Evolutionary conservation across 2,113 vertebrate species (phyloP), one percentile per base, ranked within the genome.

Genomic region (Merops nubicus): DNA sequence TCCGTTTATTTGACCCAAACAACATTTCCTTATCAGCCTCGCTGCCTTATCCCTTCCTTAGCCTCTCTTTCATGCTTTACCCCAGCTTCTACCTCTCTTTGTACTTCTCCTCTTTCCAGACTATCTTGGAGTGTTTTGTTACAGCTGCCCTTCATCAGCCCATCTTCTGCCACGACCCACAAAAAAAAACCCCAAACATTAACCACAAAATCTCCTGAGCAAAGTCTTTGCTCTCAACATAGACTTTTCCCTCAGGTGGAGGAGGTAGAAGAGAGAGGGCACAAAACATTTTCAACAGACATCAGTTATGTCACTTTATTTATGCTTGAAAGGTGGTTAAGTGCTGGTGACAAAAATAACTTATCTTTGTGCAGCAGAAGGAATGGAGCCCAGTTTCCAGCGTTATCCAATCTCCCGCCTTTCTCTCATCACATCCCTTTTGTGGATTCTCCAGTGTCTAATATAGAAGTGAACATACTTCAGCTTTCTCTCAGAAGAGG

Each of bases 401-500:
- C 19, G 31, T 65, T 88, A 77, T 11, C n/a, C 20, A 76, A 3
- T 50, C 33, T 85, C 45, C 20, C 2, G 25, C 5, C 28, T 90
- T 90, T 83, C 50, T 68, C 36, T 88, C n/a, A 80, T 45, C 13
- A 38, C 8, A 42, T 40, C 19, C 8, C 36, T 43, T 88, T 11
- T 63, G 40, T 73, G 33, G 48, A 42, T 76, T 91, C 63, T 63
- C 54, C 6, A 60, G 17, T 65, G 48, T 83, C 67, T 93, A 65
- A 42, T 77, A 77, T 29, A 69, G 19, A 96, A 48, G 57, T 85
- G 70, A 88, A 57, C 31, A 42, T 34, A 60, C n/a, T 43, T 73
- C 78, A 85, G 40, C 33, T 88, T 93, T 88, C 59, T 88, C 88
- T 85, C 82, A 93, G 53, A 93, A 97, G 45, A 83, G 48, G 19